These are phyloP conservation scores for Paelopatides confundens DNA, from an alignment of 53 echinoderm and acorn worm species.

Conservation along the genomic window DNA sequence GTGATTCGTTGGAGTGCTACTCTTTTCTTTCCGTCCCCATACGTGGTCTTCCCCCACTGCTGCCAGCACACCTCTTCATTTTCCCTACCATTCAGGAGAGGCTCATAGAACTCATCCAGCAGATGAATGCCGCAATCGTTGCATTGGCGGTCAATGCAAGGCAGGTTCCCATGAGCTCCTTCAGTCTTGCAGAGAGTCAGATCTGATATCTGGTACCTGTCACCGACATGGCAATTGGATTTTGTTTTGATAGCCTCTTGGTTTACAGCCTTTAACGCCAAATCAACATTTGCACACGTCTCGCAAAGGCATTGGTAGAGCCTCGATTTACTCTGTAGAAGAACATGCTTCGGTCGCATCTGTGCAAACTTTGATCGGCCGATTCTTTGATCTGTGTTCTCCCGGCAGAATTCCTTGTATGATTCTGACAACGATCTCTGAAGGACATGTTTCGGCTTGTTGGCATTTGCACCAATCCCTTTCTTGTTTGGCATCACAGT, in stretches of 20 bases:
- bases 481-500: constrained; percentile 31
- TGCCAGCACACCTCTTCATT: not conserved
- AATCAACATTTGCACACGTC: constrained; percentile 40
- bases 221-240: not conserved
- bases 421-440: constrained; percentile 15
- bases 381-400: not conserved
- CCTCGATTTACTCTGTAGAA: constrained; percentile 18
- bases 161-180: not conserved
- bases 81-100: not conserved
- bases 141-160: constrained; percentile 30
- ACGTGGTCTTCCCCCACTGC: not conserved
- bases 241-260: not conserved
- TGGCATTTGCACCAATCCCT: not conserved
- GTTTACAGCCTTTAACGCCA: not conserved
- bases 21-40: not conserved
- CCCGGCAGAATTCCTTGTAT: constrained; percentile 24
- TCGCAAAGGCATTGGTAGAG: constrained; percentile 43
- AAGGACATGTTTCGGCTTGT: constrained; percentile 3
- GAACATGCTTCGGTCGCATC: constrained; percentile 22
- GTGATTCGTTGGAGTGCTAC: not conserved
- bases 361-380: constrained; percentile 12
- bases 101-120: not conserved
- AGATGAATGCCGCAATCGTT: not conserved
- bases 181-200: constrained; percentile 15
- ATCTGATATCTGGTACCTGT: constrained; percentile 20